These are phyloP conservation scores for Argentina silus DNA, from an alignment of 2,797 vertebrate genomes.

Conservation along the genomic window DNA sequence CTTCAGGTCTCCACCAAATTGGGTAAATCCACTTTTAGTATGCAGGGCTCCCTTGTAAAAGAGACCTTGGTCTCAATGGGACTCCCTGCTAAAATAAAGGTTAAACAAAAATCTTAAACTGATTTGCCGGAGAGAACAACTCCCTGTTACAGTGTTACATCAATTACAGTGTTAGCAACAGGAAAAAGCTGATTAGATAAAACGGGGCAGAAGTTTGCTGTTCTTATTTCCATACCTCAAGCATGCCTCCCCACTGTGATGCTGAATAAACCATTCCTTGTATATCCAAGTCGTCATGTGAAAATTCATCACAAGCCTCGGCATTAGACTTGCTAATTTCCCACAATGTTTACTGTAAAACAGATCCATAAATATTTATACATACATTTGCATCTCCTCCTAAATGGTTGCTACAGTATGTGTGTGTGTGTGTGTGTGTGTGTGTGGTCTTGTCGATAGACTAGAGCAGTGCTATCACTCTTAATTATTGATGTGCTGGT, in stretches of 20 bases:
- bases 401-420: slow-evolving; percentile 30
- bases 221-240: slow-evolving; percentile 18
- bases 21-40: too few species aligned
- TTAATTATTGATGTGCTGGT: slow-evolving; percentile 40
- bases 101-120: slow-evolving; percentile 44
- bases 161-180: slow-evolving; percentile 57
- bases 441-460: slow-evolving; percentile 16
- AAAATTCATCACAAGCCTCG: slow-evolving; percentile 42
- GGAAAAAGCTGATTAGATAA: slow-evolving; percentile 65
- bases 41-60: too few species aligned
- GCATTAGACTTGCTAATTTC: slow-evolving; percentile 60
- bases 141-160: slow-evolving; percentile 61
- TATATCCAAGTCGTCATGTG: slow-evolving; percentile 49
- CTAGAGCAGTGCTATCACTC: slow-evolving; percentile 15
- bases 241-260: slow-evolving; percentile 31
- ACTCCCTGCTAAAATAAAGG: too few species aligned
- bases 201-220: slow-evolving; percentile 39
- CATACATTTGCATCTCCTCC: slow-evolving; percentile 36
- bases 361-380: slow-evolving; percentile 34
- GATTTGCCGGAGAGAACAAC: slow-evolving; percentile 56
- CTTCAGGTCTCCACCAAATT: too few species aligned
- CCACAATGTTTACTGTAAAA: slow-evolving; percentile 29
- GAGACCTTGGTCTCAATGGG: too few species aligned
- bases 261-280: slow-evolving; percentile 58
- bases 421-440: too few species aligned